Evolutionary conservation across 2,888 invertebrate genomes (phyloP).

Genomic region (Lasioglossum oenotherae): DNA sequence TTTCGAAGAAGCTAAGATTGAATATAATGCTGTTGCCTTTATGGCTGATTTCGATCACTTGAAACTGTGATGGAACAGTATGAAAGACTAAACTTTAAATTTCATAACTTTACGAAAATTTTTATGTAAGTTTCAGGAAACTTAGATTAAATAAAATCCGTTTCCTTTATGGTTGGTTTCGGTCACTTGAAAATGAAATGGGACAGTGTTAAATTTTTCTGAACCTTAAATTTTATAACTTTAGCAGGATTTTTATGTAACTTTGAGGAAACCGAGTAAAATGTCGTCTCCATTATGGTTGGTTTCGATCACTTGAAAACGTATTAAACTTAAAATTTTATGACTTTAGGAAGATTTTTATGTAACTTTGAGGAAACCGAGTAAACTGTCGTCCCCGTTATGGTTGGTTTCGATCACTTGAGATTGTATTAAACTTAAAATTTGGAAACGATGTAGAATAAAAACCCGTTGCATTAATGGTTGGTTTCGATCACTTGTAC

Average conservation of each 20-base stretch:
- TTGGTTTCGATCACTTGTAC: background rate
- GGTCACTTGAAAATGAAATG: background rate
- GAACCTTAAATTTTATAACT: background rate
- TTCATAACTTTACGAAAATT: background rate
- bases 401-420: background rate
- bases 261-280: background rate
- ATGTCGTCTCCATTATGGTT: background rate
- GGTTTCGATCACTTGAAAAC: background rate
- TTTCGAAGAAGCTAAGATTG: background rate
- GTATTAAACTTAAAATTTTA: too few relatives aligned
- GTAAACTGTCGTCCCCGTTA: background rate
- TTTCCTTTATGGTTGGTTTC: background rate
- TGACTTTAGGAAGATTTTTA: too few relatives aligned
- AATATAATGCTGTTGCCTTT: background rate
- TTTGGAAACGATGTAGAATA: background rate
- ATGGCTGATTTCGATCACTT: background rate
- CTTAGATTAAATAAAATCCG: background rate
- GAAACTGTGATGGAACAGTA: background rate
- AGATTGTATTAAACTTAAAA: background rate
- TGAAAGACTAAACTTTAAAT: background rate
- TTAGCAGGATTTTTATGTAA: too few relatives aligned
- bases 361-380: too few relatives aligned
- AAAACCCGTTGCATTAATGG: background rate
- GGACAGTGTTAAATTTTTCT: background rate
- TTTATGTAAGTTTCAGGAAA: background rate